A percentile compares a stretch with the other conserved stretches of the same genome.
phyloP scores from a whole-genome alignment of 1,140 invertebrate species.

The Platyura marginata region DNA sequence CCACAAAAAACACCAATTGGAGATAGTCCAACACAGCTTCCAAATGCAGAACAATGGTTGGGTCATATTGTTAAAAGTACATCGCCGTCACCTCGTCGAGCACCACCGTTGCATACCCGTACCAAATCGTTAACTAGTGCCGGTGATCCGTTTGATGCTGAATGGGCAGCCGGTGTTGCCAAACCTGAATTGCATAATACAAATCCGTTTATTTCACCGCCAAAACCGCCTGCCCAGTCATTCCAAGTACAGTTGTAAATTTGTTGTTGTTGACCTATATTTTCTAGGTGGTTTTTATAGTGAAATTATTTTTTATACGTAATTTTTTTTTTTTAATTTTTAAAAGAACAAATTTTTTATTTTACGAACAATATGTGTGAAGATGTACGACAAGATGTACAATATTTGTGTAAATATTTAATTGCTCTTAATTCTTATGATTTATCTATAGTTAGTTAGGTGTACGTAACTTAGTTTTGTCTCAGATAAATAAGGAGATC shows the following conservation, averaged over 20 bases:
- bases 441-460: no score
- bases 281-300: no score
- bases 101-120: constrained; percentile 38
- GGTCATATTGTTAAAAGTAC: constrained; percentile 44
- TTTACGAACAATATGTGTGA: no score
- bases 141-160: constrained; percentile 68
- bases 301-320: no score
- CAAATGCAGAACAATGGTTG: constrained; percentile 59
- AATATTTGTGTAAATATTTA: no score
- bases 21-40: constrained; percentile 26
- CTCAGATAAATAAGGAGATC: no score
- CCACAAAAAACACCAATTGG: constrained; percentile 24
- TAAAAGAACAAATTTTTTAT: no score
- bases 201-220: constrained; percentile 31
- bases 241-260: constrained; percentile 46
- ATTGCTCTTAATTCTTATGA: no score
- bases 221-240: constrained; percentile 32
- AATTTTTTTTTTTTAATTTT: no score
- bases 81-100: constrained; percentile 27
- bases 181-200: constrained; percentile 21
- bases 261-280: no score
- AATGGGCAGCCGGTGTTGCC: constrained; percentile 45
- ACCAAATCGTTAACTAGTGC: constrained; percentile 36
- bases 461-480: no score
- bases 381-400: no score